These are phyloP conservation scores for Rhinichthys osculus DNA, from an alignment of 2,797 vertebrate species.

Conservation along the genomic window DNA sequence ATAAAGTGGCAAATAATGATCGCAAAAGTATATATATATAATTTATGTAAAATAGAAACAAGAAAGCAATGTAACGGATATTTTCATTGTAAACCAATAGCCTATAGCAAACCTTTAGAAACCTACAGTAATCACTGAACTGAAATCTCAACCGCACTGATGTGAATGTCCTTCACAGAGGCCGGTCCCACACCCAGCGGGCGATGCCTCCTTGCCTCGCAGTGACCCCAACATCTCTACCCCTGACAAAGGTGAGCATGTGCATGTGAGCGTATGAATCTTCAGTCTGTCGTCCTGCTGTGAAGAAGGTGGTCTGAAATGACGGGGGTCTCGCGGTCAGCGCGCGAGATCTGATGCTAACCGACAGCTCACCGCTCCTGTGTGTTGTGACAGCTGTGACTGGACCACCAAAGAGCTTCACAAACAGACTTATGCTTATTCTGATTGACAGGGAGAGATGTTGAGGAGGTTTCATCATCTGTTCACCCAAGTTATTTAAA, in stretches of 20 bases:
- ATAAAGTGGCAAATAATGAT: too few species aligned
- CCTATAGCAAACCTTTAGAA: background rate
- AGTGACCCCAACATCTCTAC: conserved; percentile 93
- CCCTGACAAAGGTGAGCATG: conserved; percentile 90
- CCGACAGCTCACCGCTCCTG: conserved; percentile 34
- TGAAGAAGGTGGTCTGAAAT: conserved; percentile 28
- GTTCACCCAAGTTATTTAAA: conserved; percentile 17
- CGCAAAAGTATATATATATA: too few species aligned
- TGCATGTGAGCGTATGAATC: conserved; percentile 4
- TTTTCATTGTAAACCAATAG: background rate
- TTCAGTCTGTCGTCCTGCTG: background rate
- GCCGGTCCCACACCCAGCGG: conserved; percentile 88
- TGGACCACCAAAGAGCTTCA: conserved; percentile 11
- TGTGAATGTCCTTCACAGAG: conserved; percentile 76
- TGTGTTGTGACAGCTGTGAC: conserved; percentile 57
- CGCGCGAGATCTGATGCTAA: conserved; percentile 21
- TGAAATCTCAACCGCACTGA: background rate
- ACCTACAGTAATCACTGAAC: background rate
- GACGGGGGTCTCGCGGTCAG: background rate
- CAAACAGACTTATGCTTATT: conserved; percentile 18
- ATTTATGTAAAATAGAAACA: too few species aligned
- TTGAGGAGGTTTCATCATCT: conserved; percentile 10
- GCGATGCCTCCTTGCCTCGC: conserved; percentile 88
- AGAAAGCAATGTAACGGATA: background rate
- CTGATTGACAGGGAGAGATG: conserved; percentile 6